phyloP scores from a whole-genome alignment of 2,888 invertebrate genomes.

The Carpatolechia fugitivella region DNA sequence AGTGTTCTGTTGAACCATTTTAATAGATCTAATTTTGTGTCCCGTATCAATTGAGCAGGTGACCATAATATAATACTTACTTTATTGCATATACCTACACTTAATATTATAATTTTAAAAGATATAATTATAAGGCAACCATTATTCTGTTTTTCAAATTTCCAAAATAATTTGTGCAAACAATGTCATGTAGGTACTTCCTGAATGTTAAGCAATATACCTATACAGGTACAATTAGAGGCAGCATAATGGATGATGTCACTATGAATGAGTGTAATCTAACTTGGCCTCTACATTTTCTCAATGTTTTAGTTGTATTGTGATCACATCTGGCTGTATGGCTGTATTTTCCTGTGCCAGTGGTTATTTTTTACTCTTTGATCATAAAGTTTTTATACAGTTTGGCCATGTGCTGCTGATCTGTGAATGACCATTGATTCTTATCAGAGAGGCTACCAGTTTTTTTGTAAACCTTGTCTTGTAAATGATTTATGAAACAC shows the following conservation, averaged over 20 bases:
- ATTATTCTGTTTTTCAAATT: no score
- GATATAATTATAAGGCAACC: no score
- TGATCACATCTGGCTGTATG: constrained; percentile 31
- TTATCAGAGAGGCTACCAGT: neutral
- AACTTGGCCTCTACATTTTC: constrained; percentile 38
- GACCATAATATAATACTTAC: no score
- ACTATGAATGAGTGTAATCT: constrained; percentile 34
- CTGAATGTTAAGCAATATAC: constrained; percentile 12
- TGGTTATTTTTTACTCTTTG: constrained; percentile 4
- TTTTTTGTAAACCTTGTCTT: neutral
- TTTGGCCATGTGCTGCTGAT: neutral
- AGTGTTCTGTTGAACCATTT: no score
- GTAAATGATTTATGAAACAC: neutral
- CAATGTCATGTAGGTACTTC: neutral
- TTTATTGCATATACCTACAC: no score
- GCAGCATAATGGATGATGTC: constrained; percentile 47
- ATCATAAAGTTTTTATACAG: neutral
- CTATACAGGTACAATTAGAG: constrained; percentile 6
- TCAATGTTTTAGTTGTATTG: constrained; percentile 30
- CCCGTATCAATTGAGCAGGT: no score
- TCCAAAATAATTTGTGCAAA: neutral
- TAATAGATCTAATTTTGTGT: no score
- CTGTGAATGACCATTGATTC: constrained; percentile 1
- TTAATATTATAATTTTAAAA: no score
- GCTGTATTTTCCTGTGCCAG: constrained; percentile 25